phyloP scores from a whole-genome alignment of 2,113 vertebrate species.

The Butorides virescens region DNA sequence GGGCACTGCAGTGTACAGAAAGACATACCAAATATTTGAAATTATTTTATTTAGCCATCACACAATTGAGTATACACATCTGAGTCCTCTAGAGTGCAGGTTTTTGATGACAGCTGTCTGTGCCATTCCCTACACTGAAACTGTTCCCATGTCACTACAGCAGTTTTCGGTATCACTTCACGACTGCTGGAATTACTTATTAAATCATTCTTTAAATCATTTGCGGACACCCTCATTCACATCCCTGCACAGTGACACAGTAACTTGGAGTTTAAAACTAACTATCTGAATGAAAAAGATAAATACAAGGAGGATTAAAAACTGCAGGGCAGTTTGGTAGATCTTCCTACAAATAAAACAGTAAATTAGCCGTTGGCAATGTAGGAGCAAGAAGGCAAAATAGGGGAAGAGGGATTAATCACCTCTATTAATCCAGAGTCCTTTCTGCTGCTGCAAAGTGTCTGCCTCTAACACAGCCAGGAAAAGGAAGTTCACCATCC shows the following conservation, averaged over 20 bases:
- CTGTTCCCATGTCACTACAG: background rate
- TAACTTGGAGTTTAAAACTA: background rate
- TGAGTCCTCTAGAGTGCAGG: background rate
- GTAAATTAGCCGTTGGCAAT: background rate
- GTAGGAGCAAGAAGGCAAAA: background rate
- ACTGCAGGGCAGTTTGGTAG: background rate
- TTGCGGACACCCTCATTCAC: background rate
- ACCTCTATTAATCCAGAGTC: background rate
- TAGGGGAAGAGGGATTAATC: too few species aligned
- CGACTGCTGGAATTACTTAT: background rate
- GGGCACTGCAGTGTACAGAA: background rate
- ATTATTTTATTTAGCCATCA: background rate
- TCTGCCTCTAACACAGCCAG: background rate
- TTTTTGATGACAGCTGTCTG: background rate
- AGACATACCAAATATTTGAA: background rate
- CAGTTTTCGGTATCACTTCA: background rate
- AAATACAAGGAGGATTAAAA: background rate
- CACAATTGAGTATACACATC: background rate
- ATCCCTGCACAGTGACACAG: too few species aligned
- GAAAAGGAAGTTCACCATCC: background rate
- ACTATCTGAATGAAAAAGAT: background rate
- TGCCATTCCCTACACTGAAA: background rate
- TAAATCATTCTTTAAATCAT: background rate
- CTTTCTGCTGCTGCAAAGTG: rapidly evolving
- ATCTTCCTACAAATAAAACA: background rate